Evolutionary conservation across 2,797 vertebrate genomes (phyloP), one percentile per base, ranked within the genome.

Genomic region (Urocyon cinereoargenteus): DNA sequence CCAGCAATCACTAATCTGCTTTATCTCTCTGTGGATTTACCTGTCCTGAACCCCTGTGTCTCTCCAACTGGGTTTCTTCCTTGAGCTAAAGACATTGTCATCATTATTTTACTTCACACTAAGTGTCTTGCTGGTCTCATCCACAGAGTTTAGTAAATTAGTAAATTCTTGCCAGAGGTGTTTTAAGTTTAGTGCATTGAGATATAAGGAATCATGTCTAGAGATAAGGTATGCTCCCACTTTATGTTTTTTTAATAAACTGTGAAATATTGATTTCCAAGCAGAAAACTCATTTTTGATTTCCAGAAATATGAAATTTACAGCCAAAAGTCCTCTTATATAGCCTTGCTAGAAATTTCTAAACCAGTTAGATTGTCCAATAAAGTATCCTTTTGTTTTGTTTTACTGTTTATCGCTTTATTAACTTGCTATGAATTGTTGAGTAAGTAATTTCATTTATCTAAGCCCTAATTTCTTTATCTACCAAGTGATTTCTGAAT

Each of bases 281-380:
- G 79, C 51, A 75, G 51, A 26, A n/a, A 95, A 59, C 73, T 84
- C 36, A 22, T 86, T 86, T 94, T 91, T 31, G 28, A 90, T 92
- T 86, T 95, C 34, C 59, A 77, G 18, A 93, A 94, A 61, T 90
- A 78, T 59, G 21, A 86, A 26, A 64, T 51, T 31, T 86, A 61
- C 14, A 68, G 68, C 36, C 77, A 77, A 70, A 68, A 16, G 11
- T 34, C 4, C 36, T 66, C 24, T 94, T 55, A 12, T 70, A 87
- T 21, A 64, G n/a, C 57, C 61, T 81, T 79, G 28, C 61, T 85
- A 16, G 70, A 15, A 77, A 77, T 77, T 95, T 91, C 59, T 31
- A 49, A 72, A 72, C 51, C 57, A 72, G 61, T 83, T 88, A 73
- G 31, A 86, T 66, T 85, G 8, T 40, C 9, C 9, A 34, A 0